These are phyloP conservation scores for Drosophila sp. DNA, from an alignment of 1,140 invertebrate species.

Conservation along the genomic window DNA sequence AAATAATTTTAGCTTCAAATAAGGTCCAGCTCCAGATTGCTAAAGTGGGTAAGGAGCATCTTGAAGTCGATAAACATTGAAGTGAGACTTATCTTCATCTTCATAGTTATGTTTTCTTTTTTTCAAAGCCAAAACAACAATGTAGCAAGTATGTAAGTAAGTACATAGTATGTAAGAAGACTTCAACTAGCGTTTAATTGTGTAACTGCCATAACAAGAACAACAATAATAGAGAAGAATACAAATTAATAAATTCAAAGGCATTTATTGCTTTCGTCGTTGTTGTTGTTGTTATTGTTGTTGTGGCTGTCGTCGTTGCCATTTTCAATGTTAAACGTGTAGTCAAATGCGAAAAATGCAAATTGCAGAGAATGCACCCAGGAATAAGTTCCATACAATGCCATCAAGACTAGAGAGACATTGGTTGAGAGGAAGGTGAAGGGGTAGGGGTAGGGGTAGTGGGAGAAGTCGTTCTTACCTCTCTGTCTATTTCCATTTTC, in stretches of 20 bases:
- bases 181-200: slow-evolving; percentile 64
- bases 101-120: neutral
- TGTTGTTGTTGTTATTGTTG: slow-evolving; percentile 2
- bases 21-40: too few species aligned
- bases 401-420: neutral
- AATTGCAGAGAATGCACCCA: slow-evolving; percentile 54
- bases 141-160: neutral
- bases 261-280: slow-evolving; percentile 36
- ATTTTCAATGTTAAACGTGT: slow-evolving; percentile 73
- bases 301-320: slow-evolving; percentile 28
- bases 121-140: slow-evolving; percentile 20
- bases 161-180: slow-evolving; percentile 6
- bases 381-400: slow-evolving; percentile 13
- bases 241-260: slow-evolving; percentile 69
- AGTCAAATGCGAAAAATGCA: slow-evolving; percentile 51
- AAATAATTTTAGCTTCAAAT: too few species aligned
- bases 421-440: neutral
- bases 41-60: neutral
- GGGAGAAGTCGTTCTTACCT: neutral
- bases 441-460: neutral
- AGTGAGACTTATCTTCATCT: neutral
- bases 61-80: neutral
- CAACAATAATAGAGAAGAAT: slow-evolving; percentile 34
- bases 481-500: slow-evolving; percentile 59
- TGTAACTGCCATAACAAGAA: slow-evolving; percentile 53